Base-by-base conservation (phyloP, 2,888 invertebrate species). In the Clivina fossor region DNA sequence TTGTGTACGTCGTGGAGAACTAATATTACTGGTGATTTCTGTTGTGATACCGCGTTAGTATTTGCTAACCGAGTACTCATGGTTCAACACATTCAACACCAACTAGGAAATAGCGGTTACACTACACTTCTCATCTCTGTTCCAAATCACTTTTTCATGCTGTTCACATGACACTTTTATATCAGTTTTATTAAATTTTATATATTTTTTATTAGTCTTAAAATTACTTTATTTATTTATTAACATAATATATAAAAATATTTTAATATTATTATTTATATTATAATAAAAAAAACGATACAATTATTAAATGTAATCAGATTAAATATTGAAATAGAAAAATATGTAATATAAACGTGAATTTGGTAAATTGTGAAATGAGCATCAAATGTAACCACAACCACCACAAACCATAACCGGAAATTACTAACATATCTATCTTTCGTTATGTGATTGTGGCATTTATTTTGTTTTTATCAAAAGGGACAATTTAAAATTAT, bases 11-110 rank as follows among this genome's bases (percentile, higher is more conserved):
- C 48, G 22, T 18, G 35, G n/a, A 48, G 24, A 16, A 48, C 48
- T 8, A 37, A 22, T 24, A 48, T 48, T 8, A 48, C 15, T 22
- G 48, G 48, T 22, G 35, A 26, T 22, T 48, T 37, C 38, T 48
- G 37, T 16, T 48, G 37, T 11, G 48, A 37, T 37, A 37, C 48
- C 37, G 35, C n/a, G 22, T 48, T 48, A 15, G 35, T 37, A 48
- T 37, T 48, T 48, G 16, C 37, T 48, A 48, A 48, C 48, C 48
- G 48, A 26, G 37, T 15, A 26, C 38, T 33, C 48, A 48, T 48
- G 37, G 48, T 48, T 13, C n/a, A n/a, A n/a, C n/a, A n/a, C n/a
- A n/a, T n/a, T n/a, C n/a, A 9, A 16, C 16, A 11, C 2, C 5
- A 18, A 15, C 18, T 4, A 3, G 40, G 9, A 40, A 16, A 40